These are phyloP conservation scores for Sylvia atricapilla DNA, from an alignment of 2,113 vertebrate species.

Conservation along the genomic window DNA sequence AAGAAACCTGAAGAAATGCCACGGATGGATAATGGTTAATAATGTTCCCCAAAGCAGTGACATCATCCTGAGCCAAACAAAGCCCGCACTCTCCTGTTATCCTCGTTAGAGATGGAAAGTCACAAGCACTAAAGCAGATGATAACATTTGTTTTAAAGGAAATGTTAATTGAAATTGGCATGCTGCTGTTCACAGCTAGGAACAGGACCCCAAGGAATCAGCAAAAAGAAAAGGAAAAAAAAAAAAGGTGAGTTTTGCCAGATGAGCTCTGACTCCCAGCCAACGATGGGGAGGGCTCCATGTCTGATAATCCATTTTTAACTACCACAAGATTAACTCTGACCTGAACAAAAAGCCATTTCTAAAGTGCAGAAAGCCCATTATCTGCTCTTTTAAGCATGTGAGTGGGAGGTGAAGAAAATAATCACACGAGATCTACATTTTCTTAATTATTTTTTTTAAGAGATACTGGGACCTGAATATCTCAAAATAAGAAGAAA, in stretches of 20 bases:
- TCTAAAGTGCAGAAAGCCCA: background rate
- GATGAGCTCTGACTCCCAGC: background rate
- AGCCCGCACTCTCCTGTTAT: background rate
- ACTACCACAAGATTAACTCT: background rate
- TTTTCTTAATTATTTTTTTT: background rate
- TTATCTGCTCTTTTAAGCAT: background rate
- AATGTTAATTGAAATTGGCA: constrained; percentile 58
- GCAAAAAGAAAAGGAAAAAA: background rate
- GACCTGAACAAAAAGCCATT: constrained; percentile 2
- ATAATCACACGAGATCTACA: background rate
- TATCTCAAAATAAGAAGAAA: background rate
- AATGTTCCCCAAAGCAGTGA: background rate
- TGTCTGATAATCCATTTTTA: constrained; percentile 10
- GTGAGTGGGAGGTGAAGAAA: background rate
- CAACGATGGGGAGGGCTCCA: background rate
- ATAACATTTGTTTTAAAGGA: constrained; percentile 43
- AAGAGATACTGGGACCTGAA: background rate
- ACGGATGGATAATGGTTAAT: background rate
- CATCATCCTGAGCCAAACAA: background rate
- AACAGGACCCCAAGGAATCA: background rate
- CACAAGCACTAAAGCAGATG: background rate
- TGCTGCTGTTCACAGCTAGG: background rate
- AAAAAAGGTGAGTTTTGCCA: background rate
- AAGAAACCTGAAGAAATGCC: background rate
- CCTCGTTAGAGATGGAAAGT: background rate